Conservation (phyloP, 2,113 vertebrate species). For the Porphyrio hochstetteri region DNA sequence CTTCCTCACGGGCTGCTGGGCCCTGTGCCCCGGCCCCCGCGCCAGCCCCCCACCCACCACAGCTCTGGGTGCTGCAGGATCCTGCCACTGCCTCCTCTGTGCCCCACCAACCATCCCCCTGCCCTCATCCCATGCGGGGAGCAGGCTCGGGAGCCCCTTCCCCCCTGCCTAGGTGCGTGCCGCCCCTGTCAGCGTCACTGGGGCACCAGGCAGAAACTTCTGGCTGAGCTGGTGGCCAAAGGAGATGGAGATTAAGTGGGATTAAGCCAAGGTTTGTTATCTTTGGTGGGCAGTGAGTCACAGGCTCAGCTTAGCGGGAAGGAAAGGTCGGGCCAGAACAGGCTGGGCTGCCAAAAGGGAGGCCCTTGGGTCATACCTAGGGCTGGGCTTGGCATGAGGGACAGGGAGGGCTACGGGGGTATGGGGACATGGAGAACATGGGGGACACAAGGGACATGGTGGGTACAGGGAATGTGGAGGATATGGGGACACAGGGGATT, state of each 20-base stretch:
- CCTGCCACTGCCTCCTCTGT: fast-evolving
- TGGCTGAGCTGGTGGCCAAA: background rate
- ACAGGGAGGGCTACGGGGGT: fast-evolving
- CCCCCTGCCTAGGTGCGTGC: fast-evolving
- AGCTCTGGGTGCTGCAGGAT: background rate
- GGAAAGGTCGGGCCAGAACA: background rate
- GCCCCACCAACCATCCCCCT: background rate
- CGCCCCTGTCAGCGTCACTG: fast-evolving
- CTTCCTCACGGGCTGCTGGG: background rate
- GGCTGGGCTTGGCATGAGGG: background rate
- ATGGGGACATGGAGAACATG: too few relatives aligned
- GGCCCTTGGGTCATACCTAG: background rate
- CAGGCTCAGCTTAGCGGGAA: background rate
- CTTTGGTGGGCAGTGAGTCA: background rate
- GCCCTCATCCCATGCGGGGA: background rate
- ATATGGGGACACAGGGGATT: too few relatives aligned
- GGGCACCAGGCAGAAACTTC: background rate
- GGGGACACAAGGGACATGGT: too few relatives aligned
- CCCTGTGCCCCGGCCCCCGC: background rate
- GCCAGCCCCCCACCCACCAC: background rate
- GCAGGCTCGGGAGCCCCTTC: background rate
- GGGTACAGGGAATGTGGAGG: too few relatives aligned
- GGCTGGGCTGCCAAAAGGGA: background rate
- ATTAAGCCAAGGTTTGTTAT: fast-evolving
- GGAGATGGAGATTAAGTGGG: background rate